These are phyloP conservation scores for Macaria liturata DNA, from an alignment of 2,888 invertebrate species.

Conservation along the genomic window DNA sequence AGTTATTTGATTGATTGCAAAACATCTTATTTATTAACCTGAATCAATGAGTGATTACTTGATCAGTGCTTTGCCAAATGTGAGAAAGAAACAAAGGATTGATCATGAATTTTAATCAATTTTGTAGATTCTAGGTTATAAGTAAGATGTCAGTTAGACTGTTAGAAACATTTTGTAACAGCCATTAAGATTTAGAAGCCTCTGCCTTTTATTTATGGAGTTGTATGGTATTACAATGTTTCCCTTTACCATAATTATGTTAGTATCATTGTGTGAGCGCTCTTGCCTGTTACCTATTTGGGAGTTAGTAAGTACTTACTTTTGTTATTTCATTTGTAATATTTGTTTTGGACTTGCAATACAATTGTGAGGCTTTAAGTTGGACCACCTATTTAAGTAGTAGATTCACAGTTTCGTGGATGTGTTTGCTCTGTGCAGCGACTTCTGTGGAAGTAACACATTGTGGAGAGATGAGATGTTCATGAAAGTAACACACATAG, in stretches of 20 bases:
- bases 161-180: slow-evolving; percentile 40
- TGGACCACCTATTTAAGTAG: slow-evolving; percentile 59
- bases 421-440: slow-evolving; percentile 39
- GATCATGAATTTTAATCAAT: too few species aligned
- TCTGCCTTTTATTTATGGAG: slow-evolving; percentile 49
- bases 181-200: slow-evolving; percentile 54
- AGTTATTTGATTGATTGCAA: too few species aligned
- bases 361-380: slow-evolving; percentile 59
- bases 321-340: slow-evolving; percentile 44
- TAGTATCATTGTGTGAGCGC: slow-evolving; percentile 47
- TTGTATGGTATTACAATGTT: slow-evolving; percentile 38
- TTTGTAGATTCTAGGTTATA: too few species aligned
- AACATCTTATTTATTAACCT: too few species aligned
- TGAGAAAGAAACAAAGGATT: too few species aligned
- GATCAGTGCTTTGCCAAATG: too few species aligned
- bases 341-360: slow-evolving; percentile 45
- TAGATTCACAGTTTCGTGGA: slow-evolving; percentile 38
- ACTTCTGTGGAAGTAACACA: slow-evolving; percentile 21
- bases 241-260: slow-evolving; percentile 36
- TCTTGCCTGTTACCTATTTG: slow-evolving; percentile 72
- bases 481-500: slow-evolving; percentile 41
- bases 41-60: too few species aligned
- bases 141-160: too few species aligned
- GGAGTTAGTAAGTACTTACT: slow-evolving; percentile 55
- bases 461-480: slow-evolving; percentile 13